These are phyloP conservation scores for Halichoeres trimaculatus DNA, from an alignment of 2,113 vertebrate species.

Conservation along the genomic window DNA sequence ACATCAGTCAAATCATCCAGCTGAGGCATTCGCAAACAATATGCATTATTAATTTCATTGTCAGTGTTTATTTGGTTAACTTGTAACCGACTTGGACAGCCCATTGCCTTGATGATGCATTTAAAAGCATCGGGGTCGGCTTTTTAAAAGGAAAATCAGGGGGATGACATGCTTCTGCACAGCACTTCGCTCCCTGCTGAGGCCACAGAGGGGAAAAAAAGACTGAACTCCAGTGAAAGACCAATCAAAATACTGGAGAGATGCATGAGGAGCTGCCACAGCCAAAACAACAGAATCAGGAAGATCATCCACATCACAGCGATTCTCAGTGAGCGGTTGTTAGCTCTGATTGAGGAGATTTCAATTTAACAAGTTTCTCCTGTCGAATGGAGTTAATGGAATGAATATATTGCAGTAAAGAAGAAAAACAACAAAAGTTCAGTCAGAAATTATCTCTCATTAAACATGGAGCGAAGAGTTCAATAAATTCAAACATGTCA, in stretches of 20 bases:
- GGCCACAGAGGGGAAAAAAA: conserved; percentile 73
- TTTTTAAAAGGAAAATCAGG: conserved; percentile 82
- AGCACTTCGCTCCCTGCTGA: conserved; percentile 75
- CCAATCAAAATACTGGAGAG: conserved; percentile 74
- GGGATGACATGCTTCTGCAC: conserved; percentile 76
- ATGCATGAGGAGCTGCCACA: conserved; percentile 54
- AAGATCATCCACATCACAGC: conserved; percentile 67
- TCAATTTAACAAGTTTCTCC: conserved; percentile 60
- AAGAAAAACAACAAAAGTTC: conserved; percentile 43
- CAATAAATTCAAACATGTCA: conserved; percentile 24
- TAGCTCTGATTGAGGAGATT: conserved; percentile 73
- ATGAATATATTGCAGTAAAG: conserved; percentile 52
- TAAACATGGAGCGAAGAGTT: conserved; percentile 11
- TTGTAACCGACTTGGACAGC: conserved; percentile 85
- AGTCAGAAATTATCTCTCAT: conserved; percentile 28
- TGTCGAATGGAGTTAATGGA: conserved; percentile 50
- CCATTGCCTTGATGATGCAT: conserved; percentile 85
- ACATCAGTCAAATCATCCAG: conserved; percentile 96
- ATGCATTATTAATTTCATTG: conserved; percentile 97
- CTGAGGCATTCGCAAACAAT: conserved; percentile 94
- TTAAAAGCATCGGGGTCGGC: conserved; percentile 84
- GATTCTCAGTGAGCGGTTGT: conserved; percentile 72
- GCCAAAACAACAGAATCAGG: conserved; percentile 75
- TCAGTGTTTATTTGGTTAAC: conserved; percentile 88
- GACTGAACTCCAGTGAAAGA: conserved; percentile 70